Evolutionary conservation across 2,797 vertebrate genomes (phyloP), one percentile per base, ranked within the genome.

Genomic region (Epinephelus coioides): DNA sequence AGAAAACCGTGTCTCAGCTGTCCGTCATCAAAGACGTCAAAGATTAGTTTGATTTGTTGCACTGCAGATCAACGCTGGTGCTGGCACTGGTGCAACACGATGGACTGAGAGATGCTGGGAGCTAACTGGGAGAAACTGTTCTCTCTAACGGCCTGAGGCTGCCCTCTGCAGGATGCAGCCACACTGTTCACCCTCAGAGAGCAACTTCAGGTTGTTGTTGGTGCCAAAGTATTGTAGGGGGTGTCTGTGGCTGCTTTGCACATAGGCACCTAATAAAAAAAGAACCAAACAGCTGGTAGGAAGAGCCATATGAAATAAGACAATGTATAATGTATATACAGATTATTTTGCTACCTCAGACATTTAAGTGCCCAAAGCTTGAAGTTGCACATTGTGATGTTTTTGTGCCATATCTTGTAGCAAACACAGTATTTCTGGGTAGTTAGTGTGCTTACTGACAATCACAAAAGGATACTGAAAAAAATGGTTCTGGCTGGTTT

Each of bases 1-100:
- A 99, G 97, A 99, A 99, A 79, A 99, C 97, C 0, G 82, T 98
- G 78, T 97, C 97, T 8, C 97, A 99, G 92, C 95, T 99, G 86
- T 96, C 95, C 0, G 86, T 86, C 78, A 92, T 93, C 78, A 95
- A 96, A 82, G 96, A 97, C 54, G 77, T 93, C 92, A 99, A 98
- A 90, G 95, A 96, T 60, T 98, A 95, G 95, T 11, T 49, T 3
- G 17, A 57, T 61, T 21, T 17, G 38, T 23, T 30, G 34, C 51
- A 30, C 65, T 27, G 67, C 51, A 53, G 81, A 63, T 66, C 65
- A 38, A 64, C 79, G 9, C 83, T 0, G 74, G 78, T 75, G 89
- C 86, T 56, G 85, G 81, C 78, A 54, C 76, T 4, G 64, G 83
- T 75, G 73, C 76, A 25, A 14, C 25, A 15, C 6, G 27, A 72